phyloP scores from a whole-genome alignment of 2,888 invertebrate species.

The Troides helena region DNA sequence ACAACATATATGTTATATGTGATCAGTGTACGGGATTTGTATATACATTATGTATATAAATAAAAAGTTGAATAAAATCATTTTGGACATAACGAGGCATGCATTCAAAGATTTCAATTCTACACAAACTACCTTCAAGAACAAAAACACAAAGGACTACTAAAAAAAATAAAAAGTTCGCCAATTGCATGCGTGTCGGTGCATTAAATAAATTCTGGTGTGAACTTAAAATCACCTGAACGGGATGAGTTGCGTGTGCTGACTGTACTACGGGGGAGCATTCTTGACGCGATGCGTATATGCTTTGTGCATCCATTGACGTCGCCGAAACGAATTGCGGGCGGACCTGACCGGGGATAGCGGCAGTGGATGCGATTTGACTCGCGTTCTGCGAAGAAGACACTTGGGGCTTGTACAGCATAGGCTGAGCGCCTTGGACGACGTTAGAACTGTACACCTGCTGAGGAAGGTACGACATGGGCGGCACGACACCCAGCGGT shows the following conservation, averaged over 20 bases:
- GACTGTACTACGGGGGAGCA: constrained; percentile 46
- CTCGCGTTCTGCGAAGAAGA: constrained; percentile 47
- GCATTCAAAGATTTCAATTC: constrained; percentile 28
- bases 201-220: constrained; percentile 14
- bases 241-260: constrained; percentile 31
- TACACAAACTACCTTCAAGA: constrained; percentile 27
- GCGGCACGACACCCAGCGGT: constrained; percentile 50
- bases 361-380: constrained; percentile 43
- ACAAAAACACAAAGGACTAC: constrained; percentile 28
- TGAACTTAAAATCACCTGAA: constrained; percentile 34
- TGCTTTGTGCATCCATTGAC: constrained; percentile 44
- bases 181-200: constrained; percentile 36
- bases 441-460: constrained; percentile 45
- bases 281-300: constrained; percentile 57
- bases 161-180: constrained; percentile 26
- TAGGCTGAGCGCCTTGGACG: constrained; percentile 55
- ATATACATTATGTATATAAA: constrained; percentile 17
- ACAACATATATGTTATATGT: constrained; percentile 30
- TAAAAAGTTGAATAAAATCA: not conserved
- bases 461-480: constrained; percentile 46
- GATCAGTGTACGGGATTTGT: not conserved
- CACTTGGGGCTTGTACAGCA: constrained; percentile 56
- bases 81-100: constrained; percentile 27
- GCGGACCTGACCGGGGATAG: constrained; percentile 37
- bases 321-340: constrained; percentile 48